These are phyloP conservation scores for Ectropis grisescens DNA, from an alignment of 1,140 invertebrate genomes.

Conservation along the genomic window DNA sequence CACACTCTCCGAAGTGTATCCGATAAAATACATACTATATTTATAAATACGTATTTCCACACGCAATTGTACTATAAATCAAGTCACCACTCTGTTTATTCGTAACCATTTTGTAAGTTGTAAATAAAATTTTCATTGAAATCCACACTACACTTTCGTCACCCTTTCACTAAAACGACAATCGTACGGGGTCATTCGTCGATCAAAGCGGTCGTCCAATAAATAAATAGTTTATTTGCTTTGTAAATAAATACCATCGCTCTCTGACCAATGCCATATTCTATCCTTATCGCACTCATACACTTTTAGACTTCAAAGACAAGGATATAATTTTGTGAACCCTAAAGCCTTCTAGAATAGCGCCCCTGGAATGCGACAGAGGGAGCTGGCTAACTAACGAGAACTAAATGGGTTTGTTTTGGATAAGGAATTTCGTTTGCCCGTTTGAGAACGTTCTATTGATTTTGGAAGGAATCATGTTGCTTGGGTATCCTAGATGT, in stretches of 20 bases:
- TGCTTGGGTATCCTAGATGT: constrained; percentile 10
- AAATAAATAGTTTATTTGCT: constrained; percentile 65
- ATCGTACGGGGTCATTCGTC: constrained; percentile 39
- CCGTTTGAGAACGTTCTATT: background rate
- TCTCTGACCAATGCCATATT: no score
- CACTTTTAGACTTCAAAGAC: no score
- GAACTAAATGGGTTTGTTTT: constrained; percentile 42
- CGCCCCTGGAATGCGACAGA: constrained; percentile 39
- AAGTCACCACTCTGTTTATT: no score
- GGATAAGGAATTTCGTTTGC: constrained; percentile 13
- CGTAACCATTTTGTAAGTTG: no score
- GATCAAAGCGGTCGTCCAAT: constrained; percentile 57
- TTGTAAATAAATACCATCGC: constrained; percentile 60
- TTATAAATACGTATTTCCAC: no score
- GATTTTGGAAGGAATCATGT: constrained; percentile 13
- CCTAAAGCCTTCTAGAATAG: constrained; percentile 40
- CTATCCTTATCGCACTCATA: no score
- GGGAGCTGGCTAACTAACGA: constrained; percentile 36
- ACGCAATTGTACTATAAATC: no score
- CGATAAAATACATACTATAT: no score
- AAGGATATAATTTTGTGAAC: no score
- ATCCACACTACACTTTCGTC: constrained; percentile 22
- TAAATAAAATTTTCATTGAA: no score
- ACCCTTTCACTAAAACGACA: constrained; percentile 41
- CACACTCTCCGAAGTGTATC: no score